Evolutionary conservation across 2,797 vertebrate species (phyloP).

Genomic region (Sitta carolinensis): DNA sequence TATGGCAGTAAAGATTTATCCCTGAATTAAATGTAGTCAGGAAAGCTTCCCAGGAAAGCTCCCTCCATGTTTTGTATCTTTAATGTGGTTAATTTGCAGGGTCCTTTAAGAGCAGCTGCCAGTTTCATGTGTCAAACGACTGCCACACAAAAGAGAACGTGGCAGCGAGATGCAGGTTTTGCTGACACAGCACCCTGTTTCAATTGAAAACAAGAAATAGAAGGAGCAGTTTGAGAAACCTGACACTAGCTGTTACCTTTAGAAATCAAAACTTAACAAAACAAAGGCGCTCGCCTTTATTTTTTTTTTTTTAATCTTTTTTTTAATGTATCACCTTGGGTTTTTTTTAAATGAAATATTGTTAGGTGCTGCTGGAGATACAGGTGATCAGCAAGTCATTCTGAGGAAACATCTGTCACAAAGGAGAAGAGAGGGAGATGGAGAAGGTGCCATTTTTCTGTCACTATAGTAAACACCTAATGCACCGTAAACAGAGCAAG

Average conservation of each 20-base stretch:
- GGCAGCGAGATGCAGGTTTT: not conserved
- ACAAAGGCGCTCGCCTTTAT: not conserved
- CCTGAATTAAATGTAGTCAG: slow-evolving; percentile 16
- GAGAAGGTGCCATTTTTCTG: slow-evolving; percentile 55
- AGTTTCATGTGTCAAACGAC: slow-evolving; percentile 34
- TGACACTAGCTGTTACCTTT: slow-evolving; percentile 57
- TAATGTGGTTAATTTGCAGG: not conserved
- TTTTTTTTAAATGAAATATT: not conserved
- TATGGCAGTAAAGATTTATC: not conserved
- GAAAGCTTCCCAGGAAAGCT: not conserved
- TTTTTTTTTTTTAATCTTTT: too few species aligned
- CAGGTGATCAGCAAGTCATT: slow-evolving; percentile 6
- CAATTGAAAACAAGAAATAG: slow-evolving; percentile 52
- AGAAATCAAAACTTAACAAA: slow-evolving; percentile 36
- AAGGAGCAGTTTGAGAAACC: slow-evolving; percentile 55
- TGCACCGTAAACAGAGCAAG: slow-evolving; percentile 60
- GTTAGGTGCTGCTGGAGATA: slow-evolving; percentile 1
- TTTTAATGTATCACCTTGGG: too few species aligned
- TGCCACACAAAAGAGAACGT: slow-evolving; percentile 37
- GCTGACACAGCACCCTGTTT: slow-evolving; percentile 52
- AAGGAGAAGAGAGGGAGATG: slow-evolving; percentile 36
- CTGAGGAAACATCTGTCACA: slow-evolving; percentile 46
- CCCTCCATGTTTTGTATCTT: slow-evolving; percentile 9
- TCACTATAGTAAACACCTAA: slow-evolving; percentile 70
- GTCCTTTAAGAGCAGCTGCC: slow-evolving; percentile 56